Evolutionary conservation across 2,888 invertebrate species (phyloP), one percentile per base, ranked within the genome.

Genomic region (Liodrosophila aerea): DNA sequence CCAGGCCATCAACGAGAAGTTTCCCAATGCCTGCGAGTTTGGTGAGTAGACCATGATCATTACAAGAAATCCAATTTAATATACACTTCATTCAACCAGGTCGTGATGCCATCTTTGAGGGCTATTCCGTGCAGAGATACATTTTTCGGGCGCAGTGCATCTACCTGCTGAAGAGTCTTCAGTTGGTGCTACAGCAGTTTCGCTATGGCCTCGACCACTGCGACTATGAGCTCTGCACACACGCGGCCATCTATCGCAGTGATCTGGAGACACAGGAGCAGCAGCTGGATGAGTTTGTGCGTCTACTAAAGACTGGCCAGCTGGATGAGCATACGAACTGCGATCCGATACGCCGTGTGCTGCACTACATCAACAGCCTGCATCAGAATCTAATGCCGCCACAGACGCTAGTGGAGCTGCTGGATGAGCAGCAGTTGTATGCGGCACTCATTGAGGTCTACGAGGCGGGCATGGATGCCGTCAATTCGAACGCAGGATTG

Each of bases 241-340:
- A 96, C 87, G 93, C 97, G 0, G 97, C 97, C 0, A 93, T 94
- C 13, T 93, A 96, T 2, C 93, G 95, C 73, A 95, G 96, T 0
- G 99, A 99, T 90, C 95, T 99, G 91, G 92, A 93, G 1, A 93
- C 93, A 0, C 98, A 99, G 90, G 99, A 99, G 89, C 94, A 95
- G 71, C 93, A 95, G 2, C 91, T 99, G 9, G 98, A 99, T 88
- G 94, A 93, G 41, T 94, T 96, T 82, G 93, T 98, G 12, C 97
- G 98, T 49, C 91, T 98, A 45, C 92, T 98, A 0, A 95, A 97
- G 87, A 93, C 94, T 37, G 97, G 97, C 88, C 96, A 98, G 88
- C 91, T 99, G 49, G 99, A 99, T 89, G 99, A 99, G 91, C 98
- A 98, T 90, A 94, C 97, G 40, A 93, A 95, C 0, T 92, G 96